phyloP scores from a whole-genome alignment of 2,888 invertebrate genomes.

The Entomobrya proxima region DNA sequence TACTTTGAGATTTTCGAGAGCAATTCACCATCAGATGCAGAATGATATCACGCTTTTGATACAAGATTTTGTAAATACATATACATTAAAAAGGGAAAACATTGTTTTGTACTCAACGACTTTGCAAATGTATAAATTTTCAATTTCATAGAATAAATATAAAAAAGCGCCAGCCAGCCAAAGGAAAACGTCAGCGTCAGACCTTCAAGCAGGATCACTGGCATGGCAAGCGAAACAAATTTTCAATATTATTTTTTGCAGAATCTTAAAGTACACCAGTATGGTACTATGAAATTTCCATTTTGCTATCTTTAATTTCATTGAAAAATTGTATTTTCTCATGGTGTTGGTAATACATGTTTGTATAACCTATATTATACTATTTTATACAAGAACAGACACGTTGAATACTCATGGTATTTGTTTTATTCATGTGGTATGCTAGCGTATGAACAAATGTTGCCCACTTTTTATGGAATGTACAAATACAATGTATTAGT shows the following conservation, averaged over 20 bases:
- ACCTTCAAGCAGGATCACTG: not conserved
- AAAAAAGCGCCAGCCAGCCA: not conserved
- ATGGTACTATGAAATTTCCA: not conserved
- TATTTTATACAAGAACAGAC: not conserved
- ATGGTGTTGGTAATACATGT: too few species aligned
- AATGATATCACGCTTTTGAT: not conserved
- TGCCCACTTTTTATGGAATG: not conserved
- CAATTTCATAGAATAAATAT: not conserved
- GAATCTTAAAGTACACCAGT: not conserved
- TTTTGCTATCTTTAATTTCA: not conserved
- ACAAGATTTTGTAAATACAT: not conserved
- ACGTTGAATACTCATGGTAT: constrained; percentile 5
- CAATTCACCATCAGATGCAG: not conserved
- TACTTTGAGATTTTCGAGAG: not conserved
- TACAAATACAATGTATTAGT: not conserved
- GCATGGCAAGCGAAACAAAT: not conserved
- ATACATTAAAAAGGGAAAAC: not conserved
- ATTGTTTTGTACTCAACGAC: not conserved
- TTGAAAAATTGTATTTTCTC: not conserved
- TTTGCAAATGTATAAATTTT: not conserved
- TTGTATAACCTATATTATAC: not conserved
- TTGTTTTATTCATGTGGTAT: constrained; percentile 50
- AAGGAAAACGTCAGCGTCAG: not conserved
- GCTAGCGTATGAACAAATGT: not conserved
- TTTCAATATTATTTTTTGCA: not conserved